A percentile compares a stretch with the other conserved stretches of the same genome.
phyloP scores from a whole-genome alignment of 2,113 vertebrate species.

The Tursiops truncatus region DNA sequence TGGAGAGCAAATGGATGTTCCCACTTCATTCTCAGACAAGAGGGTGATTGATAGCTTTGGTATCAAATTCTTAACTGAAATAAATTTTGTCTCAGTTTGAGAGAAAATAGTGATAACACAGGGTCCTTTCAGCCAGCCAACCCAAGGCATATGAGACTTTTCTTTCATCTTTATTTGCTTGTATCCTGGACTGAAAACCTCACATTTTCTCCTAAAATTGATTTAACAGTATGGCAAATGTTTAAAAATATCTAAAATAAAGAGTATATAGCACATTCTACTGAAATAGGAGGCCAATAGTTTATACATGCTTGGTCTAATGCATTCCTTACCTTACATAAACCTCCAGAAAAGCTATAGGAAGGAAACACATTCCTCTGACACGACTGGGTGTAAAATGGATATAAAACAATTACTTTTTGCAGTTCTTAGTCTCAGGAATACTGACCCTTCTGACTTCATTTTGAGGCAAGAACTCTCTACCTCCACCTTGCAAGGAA shows the following conservation, averaged over 20 bases:
- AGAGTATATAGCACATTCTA: background rate
- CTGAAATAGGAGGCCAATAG: background rate
- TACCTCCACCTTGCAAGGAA: background rate
- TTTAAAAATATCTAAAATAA: slow-evolving; percentile 21
- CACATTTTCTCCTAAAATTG: slow-evolving; percentile 37
- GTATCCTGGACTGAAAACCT: background rate
- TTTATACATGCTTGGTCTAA: background rate
- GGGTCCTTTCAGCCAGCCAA: background rate
- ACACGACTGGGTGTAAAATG: background rate
- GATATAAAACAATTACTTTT: slow-evolving; percentile 60
- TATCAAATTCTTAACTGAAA: slow-evolving; percentile 55
- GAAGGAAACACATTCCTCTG: slow-evolving; percentile 47
- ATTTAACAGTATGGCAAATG: slow-evolving; percentile 12
- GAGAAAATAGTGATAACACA: background rate
- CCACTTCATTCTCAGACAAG: slow-evolving; percentile 23
- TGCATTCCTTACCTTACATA: background rate
- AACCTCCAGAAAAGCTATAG: slow-evolving; percentile 10
- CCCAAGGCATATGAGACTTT: background rate
- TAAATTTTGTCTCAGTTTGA: slow-evolving; percentile 64
- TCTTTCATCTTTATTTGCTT: background rate
- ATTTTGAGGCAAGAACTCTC: slow-evolving; percentile 42
- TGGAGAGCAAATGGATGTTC: background rate
- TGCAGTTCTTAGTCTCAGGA: slow-evolving; percentile 44
- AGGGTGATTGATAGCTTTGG: slow-evolving; percentile 55
- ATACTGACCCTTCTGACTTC: slow-evolving; percentile 64